Percentiles rank a stretch among this genome's conserved stretches.
These are phyloP conservation scores for Bombus waltoni DNA, from an alignment of 1,140 invertebrate species.

Conservation along the genomic window DNA sequence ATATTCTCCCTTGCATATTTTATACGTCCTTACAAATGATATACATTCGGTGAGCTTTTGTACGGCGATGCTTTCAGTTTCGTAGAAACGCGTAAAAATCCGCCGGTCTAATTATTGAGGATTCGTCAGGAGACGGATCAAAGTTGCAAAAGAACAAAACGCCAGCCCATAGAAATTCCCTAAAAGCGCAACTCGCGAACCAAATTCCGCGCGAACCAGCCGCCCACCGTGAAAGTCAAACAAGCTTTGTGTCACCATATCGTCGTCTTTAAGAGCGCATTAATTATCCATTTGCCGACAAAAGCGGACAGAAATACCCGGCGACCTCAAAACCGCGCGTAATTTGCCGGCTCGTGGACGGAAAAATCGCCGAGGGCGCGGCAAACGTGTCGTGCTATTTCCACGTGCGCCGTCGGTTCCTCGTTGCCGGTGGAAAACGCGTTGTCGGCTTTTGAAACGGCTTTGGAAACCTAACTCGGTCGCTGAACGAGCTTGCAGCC, in stretches of 20 bases:
- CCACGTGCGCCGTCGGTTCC: constrained; percentile 3
- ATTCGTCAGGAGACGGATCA: too few relatives aligned
- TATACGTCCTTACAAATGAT: too few relatives aligned
- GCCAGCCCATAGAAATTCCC: background rate
- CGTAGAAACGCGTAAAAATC: too few relatives aligned
- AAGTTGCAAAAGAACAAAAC: background rate
- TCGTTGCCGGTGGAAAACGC: background rate
- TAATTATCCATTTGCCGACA: constrained; percentile 11
- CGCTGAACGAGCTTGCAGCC: background rate
- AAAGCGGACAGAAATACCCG: constrained; percentile 3
- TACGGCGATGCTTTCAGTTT: too few relatives aligned
- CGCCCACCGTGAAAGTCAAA: background rate
- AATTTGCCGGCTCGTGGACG: constrained; percentile 12
- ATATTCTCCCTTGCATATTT: too few relatives aligned
- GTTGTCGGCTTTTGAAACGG: background rate
- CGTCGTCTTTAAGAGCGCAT: constrained; percentile 5
- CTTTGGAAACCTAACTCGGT: background rate
- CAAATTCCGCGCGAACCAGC: background rate
- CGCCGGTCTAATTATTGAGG: too few relatives aligned
- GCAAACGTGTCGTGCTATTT: constrained; percentile 21
- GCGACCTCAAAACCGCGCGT: constrained; percentile 15
- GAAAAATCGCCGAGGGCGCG: constrained; percentile 8
- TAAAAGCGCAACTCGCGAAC: background rate
- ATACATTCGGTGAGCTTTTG: too few relatives aligned
- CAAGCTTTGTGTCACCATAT: background rate